phyloP scores from a whole-genome alignment of 1,140 invertebrate species.

The Heliconius melpomene region DNA sequence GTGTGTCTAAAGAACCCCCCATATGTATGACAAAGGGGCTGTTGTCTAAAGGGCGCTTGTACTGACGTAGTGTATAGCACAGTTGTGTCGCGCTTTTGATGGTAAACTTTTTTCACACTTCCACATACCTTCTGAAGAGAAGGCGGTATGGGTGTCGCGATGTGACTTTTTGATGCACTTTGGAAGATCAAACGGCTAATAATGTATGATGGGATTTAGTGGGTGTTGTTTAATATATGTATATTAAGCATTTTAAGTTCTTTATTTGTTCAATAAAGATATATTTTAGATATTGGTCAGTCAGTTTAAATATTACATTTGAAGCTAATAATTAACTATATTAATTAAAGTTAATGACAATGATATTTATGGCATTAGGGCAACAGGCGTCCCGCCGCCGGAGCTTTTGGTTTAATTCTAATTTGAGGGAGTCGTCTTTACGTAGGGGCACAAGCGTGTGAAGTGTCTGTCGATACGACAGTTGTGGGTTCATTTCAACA shows the following conservation, averaged over 20 bases:
- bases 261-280: not conserved
- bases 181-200: slow-evolving; percentile 1
- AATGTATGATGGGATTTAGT: not conserved
- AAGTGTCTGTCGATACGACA: no score
- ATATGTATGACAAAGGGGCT: slow-evolving; percentile 36
- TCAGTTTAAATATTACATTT: no score
- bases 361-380: no score
- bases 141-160: slow-evolving; percentile 1
- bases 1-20: slow-evolving; percentile 34
- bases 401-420: no score
- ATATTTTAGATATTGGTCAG: no score
- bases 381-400: no score
- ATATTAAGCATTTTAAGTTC: not conserved
- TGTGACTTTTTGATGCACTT: slow-evolving; percentile 11
- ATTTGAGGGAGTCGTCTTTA: no score
- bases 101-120: slow-evolving; percentile 33
- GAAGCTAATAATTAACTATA: no score
- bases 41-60: slow-evolving; percentile 36
- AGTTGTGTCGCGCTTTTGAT: slow-evolving; percentile 30
- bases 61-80: slow-evolving; percentile 28
- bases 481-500: no score
- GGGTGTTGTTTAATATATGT: not conserved
- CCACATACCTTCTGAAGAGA: not conserved
- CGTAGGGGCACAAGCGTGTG: no score
- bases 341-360: no score